phyloP scores from a whole-genome alignment of 1,140 invertebrate species.

The Parasteatoda tepidariorum region DNA sequence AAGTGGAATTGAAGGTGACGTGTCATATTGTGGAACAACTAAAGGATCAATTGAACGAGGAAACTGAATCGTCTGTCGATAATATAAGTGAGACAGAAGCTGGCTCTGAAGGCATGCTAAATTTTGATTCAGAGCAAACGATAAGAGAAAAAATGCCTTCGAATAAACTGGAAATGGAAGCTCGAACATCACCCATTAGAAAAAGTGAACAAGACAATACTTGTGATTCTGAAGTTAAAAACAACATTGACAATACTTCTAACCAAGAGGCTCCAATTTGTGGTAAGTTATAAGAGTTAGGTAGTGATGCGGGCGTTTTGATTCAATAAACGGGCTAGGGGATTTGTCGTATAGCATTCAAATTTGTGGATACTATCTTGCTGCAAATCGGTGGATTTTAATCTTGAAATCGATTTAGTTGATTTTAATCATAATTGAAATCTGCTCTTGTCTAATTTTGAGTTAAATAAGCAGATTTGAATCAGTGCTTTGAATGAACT shows the following conservation, averaged over 20 bases:
- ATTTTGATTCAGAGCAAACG: neutral
- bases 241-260: neutral
- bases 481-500: no score
- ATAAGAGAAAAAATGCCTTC: neutral
- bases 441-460: neutral
- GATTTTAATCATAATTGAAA: neutral
- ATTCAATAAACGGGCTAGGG: no score
- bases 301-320: no score
- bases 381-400: no score
- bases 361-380: no score
- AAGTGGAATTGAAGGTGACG: slow-evolving; percentile 52
- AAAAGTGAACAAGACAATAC: neutral
- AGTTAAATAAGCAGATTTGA: no score
- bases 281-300: no score
- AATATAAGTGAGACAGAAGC: neutral
- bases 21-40: slow-evolving; percentile 28
- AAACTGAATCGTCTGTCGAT: no score
- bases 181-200: no score
- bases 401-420: no score
- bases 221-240: neutral
- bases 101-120: neutral
- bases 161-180: neutral
- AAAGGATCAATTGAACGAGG: no score
- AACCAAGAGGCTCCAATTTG: slow-evolving; percentile 21
- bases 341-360: no score